Conservation (phyloP, 2,113 vertebrate genomes). For the Ochotona curzoniae region DNA sequence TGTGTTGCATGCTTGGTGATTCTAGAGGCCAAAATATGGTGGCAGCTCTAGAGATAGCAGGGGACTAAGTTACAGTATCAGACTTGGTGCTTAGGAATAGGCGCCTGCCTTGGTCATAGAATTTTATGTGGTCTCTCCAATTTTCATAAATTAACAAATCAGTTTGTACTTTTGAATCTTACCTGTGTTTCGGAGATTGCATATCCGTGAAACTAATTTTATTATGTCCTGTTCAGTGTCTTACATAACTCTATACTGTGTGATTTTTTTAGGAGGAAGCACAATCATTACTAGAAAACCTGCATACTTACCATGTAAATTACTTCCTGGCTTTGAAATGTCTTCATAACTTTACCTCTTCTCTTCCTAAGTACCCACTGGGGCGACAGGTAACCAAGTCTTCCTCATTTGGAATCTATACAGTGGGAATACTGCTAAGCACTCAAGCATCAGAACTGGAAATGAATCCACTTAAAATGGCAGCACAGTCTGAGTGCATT, state of each 20-base stretch:
- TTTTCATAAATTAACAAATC: constrained; percentile 10
- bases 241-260: constrained; percentile 58
- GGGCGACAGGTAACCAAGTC: constrained; percentile 92
- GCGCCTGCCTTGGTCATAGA: background rate
- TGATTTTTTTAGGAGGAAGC: constrained; percentile 86
- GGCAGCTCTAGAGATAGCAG: background rate
- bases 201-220: constrained; percentile 47
- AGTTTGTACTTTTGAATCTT: constrained; percentile 55
- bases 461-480: constrained; percentile 14
- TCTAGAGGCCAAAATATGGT: background rate
- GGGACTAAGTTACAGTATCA: constrained; percentile 22
- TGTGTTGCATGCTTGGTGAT: background rate
- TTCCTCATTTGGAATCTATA: constrained; percentile 47
- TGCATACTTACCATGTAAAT: constrained; percentile 92
- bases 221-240: constrained; percentile 38
- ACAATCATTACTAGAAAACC: constrained; percentile 88
- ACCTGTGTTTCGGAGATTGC: constrained; percentile 20
- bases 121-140: constrained; percentile 27
- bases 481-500: constrained; percentile 30
- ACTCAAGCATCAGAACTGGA: constrained; percentile 48
- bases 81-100: constrained; percentile 21
- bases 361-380: constrained; percentile 94
- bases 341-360: constrained; percentile 92
- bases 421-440: background rate
- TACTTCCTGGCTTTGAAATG: constrained; percentile 92